phyloP scores from a whole-genome alignment of 2,888 invertebrate genomes.

The Polyommatus icarus region DNA sequence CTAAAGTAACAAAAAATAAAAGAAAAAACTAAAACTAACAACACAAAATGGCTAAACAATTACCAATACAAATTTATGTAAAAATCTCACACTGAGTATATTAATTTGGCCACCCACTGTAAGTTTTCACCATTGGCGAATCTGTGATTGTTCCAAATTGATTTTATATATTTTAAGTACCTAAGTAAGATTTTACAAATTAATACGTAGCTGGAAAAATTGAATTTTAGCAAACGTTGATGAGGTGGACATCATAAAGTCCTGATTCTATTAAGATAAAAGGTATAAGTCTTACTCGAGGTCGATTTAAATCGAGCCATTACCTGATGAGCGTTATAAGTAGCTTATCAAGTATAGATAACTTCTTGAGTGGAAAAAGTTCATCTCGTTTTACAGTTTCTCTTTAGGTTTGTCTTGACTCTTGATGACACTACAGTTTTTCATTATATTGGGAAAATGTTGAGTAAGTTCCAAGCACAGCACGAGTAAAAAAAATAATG shows the following conservation, averaged over 20 bases:
- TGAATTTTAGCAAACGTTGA: constrained; percentile 67
- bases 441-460: no score
- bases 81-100: no score
- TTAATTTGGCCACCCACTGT: no score
- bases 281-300: constrained; percentile 69
- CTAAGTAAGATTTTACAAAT: constrained; percentile 46
- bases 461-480: no score
- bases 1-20: no score
- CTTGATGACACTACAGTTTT: no score
- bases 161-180: no score
- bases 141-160: background rate
- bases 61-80: no score
- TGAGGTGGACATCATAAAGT: constrained; percentile 73
- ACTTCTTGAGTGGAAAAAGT: background rate
- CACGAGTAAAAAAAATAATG: no score
- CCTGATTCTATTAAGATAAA: constrained; percentile 77
- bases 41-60: no score
- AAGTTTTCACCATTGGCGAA: background rate
- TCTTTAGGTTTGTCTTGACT: no score
- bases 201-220: constrained; percentile 59
- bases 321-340: constrained; percentile 13
- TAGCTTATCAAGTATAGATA: background rate
- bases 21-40: no score
- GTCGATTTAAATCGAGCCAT: constrained; percentile 37
- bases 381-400: background rate